Conservation (phyloP, 2,888 invertebrate species). For the Mythimna lalbum region DNA sequence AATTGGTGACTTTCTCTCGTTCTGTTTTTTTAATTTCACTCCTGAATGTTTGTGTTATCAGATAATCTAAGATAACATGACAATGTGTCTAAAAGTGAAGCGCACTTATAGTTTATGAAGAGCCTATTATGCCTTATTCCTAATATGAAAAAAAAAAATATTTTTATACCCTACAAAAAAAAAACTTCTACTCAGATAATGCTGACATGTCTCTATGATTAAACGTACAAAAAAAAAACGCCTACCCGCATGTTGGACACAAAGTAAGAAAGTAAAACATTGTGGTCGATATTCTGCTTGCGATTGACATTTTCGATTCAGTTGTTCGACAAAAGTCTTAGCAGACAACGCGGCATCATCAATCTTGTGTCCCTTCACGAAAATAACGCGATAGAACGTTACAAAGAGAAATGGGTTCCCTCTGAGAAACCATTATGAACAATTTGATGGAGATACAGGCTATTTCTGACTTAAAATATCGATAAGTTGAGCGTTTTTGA, state of each 20-base stretch:
- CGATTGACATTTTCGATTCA: slow-evolving; percentile 67
- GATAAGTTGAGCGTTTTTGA: slow-evolving; percentile 5
- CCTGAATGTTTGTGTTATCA: too few relatives aligned
- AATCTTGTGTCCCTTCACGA: slow-evolving; percentile 63
- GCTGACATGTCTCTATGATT: too few relatives aligned
- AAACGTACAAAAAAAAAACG: background rate
- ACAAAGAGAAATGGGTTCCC: slow-evolving; percentile 58
- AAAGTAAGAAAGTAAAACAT: slow-evolving; percentile 36
- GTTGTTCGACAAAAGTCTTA: slow-evolving; percentile 61
- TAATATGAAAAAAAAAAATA: too few relatives aligned
- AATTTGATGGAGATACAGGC: slow-evolving; percentile 37
- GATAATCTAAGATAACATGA: too few relatives aligned
- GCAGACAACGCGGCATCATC: slow-evolving; percentile 55
- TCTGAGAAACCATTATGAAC: slow-evolving; percentile 39
- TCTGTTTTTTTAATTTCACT: too few relatives aligned
- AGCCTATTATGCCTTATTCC: too few relatives aligned
- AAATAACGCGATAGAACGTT: slow-evolving; percentile 60
- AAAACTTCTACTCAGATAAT: too few relatives aligned
- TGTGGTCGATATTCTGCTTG: slow-evolving; percentile 32
- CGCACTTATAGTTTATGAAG: too few relatives aligned
- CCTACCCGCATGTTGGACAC: background rate
- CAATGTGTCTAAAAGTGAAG: too few relatives aligned
- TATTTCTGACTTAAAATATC: slow-evolving; percentile 14
- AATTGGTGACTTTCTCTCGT: too few relatives aligned
- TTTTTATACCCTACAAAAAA: too few relatives aligned